Conservation (phyloP, 2,113 vertebrate genomes). For the Lamprologus ornatipinnis region DNA sequence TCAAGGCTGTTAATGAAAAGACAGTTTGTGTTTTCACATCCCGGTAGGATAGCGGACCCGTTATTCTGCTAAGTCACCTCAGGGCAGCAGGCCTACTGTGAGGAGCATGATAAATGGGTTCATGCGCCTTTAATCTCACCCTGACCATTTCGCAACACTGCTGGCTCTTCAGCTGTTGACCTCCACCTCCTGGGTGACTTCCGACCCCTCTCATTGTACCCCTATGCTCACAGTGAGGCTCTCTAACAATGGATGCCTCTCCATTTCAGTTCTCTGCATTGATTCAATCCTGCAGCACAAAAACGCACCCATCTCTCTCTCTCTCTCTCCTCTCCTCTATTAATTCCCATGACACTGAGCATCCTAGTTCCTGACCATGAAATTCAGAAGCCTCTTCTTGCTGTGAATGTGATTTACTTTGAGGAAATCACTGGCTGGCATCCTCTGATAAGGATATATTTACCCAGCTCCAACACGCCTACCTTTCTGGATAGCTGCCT, state of each 20-base stretch:
- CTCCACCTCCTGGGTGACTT: conserved; percentile 39
- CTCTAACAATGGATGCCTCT: conserved; percentile 42
- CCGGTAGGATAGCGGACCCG: not conserved
- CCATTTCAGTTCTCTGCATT: conserved; percentile 28
- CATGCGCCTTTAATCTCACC: conserved; percentile 8
- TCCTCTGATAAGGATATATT: conserved; percentile 38
- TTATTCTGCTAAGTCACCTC: not conserved
- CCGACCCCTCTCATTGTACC: conserved; percentile 60
- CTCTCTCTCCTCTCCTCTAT: not conserved
- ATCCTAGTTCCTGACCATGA: not conserved
- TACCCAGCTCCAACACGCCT: conserved; percentile 3
- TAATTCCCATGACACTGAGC: not conserved
- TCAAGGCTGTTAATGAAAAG: conserved; percentile 3
- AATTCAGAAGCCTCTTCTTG: not conserved
- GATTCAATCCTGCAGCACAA: conserved; percentile 23
- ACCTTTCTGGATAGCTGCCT: conserved; percentile 20
- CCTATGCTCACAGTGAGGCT: not conserved
- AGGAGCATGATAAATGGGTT: conserved; percentile 37
- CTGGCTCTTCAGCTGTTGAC: conserved; percentile 66
- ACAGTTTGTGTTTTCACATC: not conserved
- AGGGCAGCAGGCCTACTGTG: not conserved
- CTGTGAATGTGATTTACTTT: conserved; percentile 34
- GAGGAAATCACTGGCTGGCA: conserved; percentile 10
- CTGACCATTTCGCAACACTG: not conserved
- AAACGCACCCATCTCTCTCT: not conserved